Conservation (phyloP, 1,140 invertebrate species). For the Bathynomus jamesi region DNA sequence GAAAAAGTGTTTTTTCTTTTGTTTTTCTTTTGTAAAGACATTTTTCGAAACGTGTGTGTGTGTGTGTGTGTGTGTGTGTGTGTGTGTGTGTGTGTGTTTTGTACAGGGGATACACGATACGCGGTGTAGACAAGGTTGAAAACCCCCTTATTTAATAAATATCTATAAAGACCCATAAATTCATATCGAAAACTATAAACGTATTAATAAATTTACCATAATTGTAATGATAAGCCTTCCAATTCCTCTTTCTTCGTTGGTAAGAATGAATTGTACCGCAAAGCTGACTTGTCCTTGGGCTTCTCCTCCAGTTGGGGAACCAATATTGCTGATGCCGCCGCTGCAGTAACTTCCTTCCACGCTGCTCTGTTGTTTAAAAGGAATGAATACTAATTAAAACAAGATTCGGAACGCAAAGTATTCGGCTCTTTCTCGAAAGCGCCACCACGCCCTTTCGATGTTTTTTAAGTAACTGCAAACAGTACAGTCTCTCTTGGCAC, state of each 20-base stretch:
- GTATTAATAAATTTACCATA: conserved; percentile 12
- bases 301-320: conserved; percentile 8
- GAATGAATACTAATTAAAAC: background rate
- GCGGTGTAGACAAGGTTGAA: too few relatives aligned
- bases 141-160: background rate
- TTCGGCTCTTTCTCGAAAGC: too few relatives aligned
- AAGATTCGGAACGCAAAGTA: too few relatives aligned
- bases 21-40: too few relatives aligned
- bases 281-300: conserved; percentile 21
- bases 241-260: conserved; percentile 4
- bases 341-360: conserved; percentile 22
- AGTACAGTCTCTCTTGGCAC: too few relatives aligned
- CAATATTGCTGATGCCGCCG: conserved; percentile 15
- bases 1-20: too few relatives aligned
- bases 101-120: too few relatives aligned
- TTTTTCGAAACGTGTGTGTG: too few relatives aligned
- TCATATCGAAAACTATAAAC: background rate
- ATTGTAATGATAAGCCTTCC: conserved; percentile 23
- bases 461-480: too few relatives aligned
- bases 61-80: too few relatives aligned
- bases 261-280: conserved; percentile 17
- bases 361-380: conserved; percentile 13
- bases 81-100: too few relatives aligned
- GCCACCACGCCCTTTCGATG: too few relatives aligned
- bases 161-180: background rate